phyloP scores from a whole-genome alignment of 53 echinoderm and acorn worm genomes.

The Crossaster papposus region DNA sequence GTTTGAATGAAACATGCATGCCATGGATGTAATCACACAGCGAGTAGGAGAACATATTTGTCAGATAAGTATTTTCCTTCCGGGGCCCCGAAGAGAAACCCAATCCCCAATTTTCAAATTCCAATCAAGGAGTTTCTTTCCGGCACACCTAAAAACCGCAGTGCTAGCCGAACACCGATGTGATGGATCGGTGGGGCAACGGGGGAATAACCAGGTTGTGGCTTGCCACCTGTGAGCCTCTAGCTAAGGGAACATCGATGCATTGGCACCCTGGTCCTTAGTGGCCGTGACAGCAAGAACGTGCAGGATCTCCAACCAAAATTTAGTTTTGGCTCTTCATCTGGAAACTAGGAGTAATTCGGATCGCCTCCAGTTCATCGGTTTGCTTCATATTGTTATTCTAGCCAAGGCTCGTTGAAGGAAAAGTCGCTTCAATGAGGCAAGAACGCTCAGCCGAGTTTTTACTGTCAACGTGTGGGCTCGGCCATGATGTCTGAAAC shows the following conservation, averaged over 20 bases:
- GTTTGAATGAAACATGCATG: background rate
- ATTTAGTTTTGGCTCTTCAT: background rate
- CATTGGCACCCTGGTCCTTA: background rate
- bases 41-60: background rate
- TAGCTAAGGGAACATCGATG: background rate
- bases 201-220: constrained; percentile 32
- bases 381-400: background rate
- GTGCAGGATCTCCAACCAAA: background rate
- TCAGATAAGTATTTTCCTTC: background rate
- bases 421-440: background rate
- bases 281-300: background rate
- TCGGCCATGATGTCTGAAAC: background rate
- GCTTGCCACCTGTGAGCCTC: constrained; percentile 13
- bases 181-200: too few species aligned
- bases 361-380: background rate
- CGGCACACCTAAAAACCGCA: constrained; percentile 24
- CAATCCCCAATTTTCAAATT: constrained; percentile 37
- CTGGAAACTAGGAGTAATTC: background rate
- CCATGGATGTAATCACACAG: background rate
- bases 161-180: background rate
- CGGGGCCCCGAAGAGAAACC: constrained; percentile 5
- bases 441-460: background rate
- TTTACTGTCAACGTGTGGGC: background rate
- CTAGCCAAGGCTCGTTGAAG: background rate
- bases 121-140: constrained; percentile 6